Evolutionary conservation across 1,140 invertebrate genomes (phyloP).

Genomic region (Frieseomelitta varia): DNA sequence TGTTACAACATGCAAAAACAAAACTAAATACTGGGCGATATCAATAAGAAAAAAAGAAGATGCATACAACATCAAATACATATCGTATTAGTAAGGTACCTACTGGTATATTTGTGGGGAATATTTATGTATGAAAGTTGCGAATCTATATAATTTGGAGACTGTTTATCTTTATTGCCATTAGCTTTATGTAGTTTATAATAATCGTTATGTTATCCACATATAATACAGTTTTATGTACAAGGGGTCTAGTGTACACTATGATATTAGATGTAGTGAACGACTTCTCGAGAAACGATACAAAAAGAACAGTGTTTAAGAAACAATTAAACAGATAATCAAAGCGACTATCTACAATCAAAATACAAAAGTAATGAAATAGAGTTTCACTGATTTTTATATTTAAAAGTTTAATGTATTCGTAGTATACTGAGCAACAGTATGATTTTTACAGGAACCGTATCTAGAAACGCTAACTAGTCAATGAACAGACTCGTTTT

Average conservation of each 20-base stretch:
- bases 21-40: neutral
- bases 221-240: slow-evolving; percentile 80
- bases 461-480: slow-evolving; percentile 70
- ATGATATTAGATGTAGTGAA: slow-evolving; percentile 68
- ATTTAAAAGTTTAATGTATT: slow-evolving; percentile 53
- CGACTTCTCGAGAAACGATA: slow-evolving; percentile 49
- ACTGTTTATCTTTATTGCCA: slow-evolving; percentile 77
- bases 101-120: slow-evolving; percentile 39
- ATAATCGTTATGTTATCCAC: slow-evolving; percentile 77
- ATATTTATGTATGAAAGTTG: slow-evolving; percentile 45
- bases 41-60: neutral
- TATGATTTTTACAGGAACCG: slow-evolving; percentile 72
- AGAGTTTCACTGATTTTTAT: slow-evolving; percentile 39
- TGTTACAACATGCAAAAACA: neutral
- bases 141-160: slow-evolving; percentile 69
- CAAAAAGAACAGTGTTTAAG: slow-evolving; percentile 35
- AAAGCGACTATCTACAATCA: slow-evolving; percentile 47
- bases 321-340: slow-evolving; percentile 43
- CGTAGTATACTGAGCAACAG: slow-evolving; percentile 69
- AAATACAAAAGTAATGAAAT: slow-evolving; percentile 55
- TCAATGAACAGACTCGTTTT: slow-evolving; percentile 40
- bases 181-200: slow-evolving; percentile 75
- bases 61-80: neutral
- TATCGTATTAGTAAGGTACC: slow-evolving; percentile 25
- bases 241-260: slow-evolving; percentile 75